Evolutionary conservation across 1,140 invertebrate genomes (phyloP).

Genomic region (Hestina assimilis): DNA sequence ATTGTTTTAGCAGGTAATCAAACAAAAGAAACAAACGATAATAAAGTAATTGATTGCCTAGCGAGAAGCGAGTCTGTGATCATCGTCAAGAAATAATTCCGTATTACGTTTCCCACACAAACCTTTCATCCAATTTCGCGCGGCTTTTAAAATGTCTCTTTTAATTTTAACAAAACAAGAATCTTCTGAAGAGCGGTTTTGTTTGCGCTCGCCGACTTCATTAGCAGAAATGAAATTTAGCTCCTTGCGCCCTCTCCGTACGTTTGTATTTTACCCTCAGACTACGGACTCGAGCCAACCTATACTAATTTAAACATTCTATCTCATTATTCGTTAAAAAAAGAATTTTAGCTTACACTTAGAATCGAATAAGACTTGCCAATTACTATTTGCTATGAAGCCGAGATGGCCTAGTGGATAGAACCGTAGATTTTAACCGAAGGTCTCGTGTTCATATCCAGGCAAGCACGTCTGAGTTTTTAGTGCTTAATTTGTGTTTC

Average conservation of each 20-base stretch:
- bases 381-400: too few species aligned
- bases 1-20: too few species aligned
- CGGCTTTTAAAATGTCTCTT: slow-evolving; percentile 71
- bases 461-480: too few species aligned
- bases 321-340: not conserved
- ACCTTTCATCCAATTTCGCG: slow-evolving; percentile 44
- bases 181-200: slow-evolving; percentile 34
- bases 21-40: too few species aligned
- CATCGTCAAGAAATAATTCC: not conserved
- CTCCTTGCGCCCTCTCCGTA: slow-evolving; percentile 1
- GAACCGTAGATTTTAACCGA: too few species aligned
- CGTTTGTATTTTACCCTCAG: slow-evolving; percentile 5
- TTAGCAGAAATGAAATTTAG: slow-evolving; percentile 42
- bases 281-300: slow-evolving; percentile 1
- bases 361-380: too few species aligned
- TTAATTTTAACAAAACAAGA: slow-evolving; percentile 57
- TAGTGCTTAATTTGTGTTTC: too few species aligned
- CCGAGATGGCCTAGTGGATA: too few species aligned
- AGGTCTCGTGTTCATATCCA: too few species aligned
- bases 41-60: too few species aligned
- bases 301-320: not conserved
- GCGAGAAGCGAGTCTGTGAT: too few species aligned
- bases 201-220: slow-evolving; percentile 37
- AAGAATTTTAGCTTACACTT: too few species aligned
- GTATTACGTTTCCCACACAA: slow-evolving; percentile 21